These are phyloP conservation scores for Serinus canaria DNA, from an alignment of 2,113 vertebrate species.

Conservation along the genomic window DNA sequence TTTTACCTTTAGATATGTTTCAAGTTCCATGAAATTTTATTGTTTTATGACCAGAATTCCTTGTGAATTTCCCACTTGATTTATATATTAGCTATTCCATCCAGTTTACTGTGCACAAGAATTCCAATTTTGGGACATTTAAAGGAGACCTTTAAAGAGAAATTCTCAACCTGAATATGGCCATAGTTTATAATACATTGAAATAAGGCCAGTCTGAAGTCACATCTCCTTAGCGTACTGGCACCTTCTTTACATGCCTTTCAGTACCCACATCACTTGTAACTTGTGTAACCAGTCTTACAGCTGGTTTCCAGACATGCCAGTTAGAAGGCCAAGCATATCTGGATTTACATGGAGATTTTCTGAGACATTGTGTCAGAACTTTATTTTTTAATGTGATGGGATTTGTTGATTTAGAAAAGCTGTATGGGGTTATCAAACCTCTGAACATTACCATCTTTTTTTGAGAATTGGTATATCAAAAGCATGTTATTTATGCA, in stretches of 20 bases:
- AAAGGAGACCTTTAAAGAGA: not conserved
- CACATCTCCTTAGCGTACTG: not conserved
- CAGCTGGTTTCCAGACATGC: not conserved
- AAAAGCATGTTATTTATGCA: not conserved
- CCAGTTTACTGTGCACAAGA: not conserved
- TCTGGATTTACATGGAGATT: not conserved
- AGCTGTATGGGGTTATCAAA: not conserved
- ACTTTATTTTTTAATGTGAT: not conserved
- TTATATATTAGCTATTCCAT: not conserved
- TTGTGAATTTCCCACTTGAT: not conserved
- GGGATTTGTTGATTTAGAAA: not conserved
- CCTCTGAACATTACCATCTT: not conserved
- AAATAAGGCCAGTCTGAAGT: not conserved
- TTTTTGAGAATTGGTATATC: not conserved
- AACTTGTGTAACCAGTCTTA: not conserved
- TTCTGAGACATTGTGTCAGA: not conserved
- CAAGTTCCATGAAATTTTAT: not conserved
- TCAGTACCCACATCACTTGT: not conserved
- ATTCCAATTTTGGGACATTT: not conserved
- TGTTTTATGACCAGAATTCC: not conserved
- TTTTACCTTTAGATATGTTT: not conserved
- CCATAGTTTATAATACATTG: not conserved
- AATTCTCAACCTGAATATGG: not conserved
- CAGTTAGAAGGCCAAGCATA: not conserved
- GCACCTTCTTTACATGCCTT: not conserved